Percentiles rank a stretch among this genome's conserved stretches.
Evolutionary conservation across 2,113 vertebrate species (phyloP).

Genomic region (Rhodinocichla rosea): DNA sequence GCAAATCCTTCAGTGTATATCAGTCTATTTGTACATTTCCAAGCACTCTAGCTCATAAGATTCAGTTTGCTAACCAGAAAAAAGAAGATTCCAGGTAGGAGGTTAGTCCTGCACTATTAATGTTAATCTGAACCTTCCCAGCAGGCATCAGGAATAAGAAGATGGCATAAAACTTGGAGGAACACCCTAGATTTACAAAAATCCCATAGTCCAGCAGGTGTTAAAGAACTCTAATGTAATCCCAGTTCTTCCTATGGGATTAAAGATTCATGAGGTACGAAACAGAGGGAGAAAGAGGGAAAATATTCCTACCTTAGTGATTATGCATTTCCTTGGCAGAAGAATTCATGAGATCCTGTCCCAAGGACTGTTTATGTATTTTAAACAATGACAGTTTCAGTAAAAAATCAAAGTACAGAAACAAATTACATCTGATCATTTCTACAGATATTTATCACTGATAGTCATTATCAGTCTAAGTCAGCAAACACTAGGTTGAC

Average conservation of each 20-base stretch:
- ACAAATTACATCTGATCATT: slow-evolving; percentile 10
- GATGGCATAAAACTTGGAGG: not conserved
- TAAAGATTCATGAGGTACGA: not conserved
- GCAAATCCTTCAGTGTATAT: not conserved
- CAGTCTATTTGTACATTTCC: not conserved
- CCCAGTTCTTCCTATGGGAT: not conserved
- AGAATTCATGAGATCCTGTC: not conserved
- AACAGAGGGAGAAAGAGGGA: not conserved
- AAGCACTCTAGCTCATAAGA: not conserved
- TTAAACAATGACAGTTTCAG: not conserved
- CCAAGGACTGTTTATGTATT: not conserved
- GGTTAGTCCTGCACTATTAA: not conserved
- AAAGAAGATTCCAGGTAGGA: not conserved
- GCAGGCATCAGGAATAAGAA: not conserved
- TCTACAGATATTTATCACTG: not conserved
- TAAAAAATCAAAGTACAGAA: not conserved
- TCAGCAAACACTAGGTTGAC: not conserved
- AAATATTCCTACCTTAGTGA: not conserved
- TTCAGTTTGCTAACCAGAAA: not conserved
- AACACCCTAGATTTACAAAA: not conserved
- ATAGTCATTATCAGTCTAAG: not conserved
- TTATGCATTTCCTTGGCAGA: not conserved
- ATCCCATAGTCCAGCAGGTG: not conserved
- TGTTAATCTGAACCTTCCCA: not conserved
- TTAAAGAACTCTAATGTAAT: not conserved